Evolutionary conservation across 2,797 vertebrate genomes (phyloP), one percentile per base, ranked within the genome.

Genomic region (Momotus momota): DNA sequence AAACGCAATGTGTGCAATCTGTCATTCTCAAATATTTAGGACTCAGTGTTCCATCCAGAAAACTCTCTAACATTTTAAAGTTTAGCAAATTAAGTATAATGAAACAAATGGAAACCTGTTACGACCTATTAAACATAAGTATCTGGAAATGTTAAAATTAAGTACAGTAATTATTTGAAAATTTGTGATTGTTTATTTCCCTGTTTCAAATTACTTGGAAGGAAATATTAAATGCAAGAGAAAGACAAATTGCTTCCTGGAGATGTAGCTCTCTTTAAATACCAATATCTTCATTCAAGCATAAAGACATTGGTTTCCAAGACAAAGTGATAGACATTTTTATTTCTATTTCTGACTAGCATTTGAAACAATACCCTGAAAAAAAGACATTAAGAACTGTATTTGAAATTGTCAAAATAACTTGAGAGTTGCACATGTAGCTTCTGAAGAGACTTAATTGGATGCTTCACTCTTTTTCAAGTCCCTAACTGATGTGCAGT

Each of bases 121-220:
- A 51, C 23, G 23, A 33, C 16, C 48, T 52, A 83, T 46, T 94
- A 81, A 87, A 55, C 9, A 20, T 45, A 88, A 93, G 88, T 71
- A 55, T 41, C 20, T 64, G 49, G 31, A 93, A 91, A 94, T 73
- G n/a, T 45, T 64, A 88, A 82, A 91, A 91, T 73, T 82, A 88
- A 86, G 38, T 65, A 26, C 51, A 60, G 35, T 45, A 73, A 87
- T 93, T 84, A 85, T n/a, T 26, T 67, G 51, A 91, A 91, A 74
- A 80, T 33, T 65, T 70, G 15, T 85, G 58, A 84, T 60, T 81
- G 23, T 82, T 86, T 89, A 92, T 92, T 85, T 90, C 23, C 38
- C 38, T 73, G 46, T 90, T 93, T 88, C 27, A 86, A 93, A 93
- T 64, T 48, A 78, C 10, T 85, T 86, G 52, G 41, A 58, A 85